These are phyloP conservation scores for Dascillus cervinus DNA, from an alignment of 2,888 invertebrate species.

Conservation along the genomic window DNA sequence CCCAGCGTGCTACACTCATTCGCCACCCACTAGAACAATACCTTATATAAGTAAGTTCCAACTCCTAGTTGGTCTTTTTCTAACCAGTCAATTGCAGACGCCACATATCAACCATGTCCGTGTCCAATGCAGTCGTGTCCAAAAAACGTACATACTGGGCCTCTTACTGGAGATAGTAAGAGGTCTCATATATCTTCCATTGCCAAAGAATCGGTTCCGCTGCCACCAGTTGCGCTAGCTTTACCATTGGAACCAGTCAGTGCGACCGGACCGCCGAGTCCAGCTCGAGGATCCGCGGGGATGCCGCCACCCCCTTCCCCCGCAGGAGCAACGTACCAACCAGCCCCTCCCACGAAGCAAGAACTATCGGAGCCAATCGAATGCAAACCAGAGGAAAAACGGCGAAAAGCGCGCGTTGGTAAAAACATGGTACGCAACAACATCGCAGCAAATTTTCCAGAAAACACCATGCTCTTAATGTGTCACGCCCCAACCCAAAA, in stretches of 20 bases:
- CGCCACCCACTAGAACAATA: slow-evolving; percentile 55
- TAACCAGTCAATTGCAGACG: slow-evolving; percentile 32
- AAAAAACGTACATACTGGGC: slow-evolving; percentile 98
- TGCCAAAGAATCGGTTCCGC: slow-evolving; percentile 39
- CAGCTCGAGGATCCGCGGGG: slow-evolving; percentile 61
- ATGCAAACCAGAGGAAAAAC: slow-evolving; percentile 32
- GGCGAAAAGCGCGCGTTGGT: slow-evolving; percentile 50
- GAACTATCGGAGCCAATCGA: slow-evolving; percentile 26
- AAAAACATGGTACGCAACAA: slow-evolving; percentile 63
- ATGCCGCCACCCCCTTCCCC: slow-evolving; percentile 55
- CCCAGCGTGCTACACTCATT: slow-evolving; percentile 49
- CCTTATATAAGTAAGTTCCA: slow-evolving; percentile 55
- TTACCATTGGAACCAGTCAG: slow-evolving; percentile 45
- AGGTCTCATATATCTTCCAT: slow-evolving; percentile 41
- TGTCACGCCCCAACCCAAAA: slow-evolving; percentile 32
- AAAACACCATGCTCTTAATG: slow-evolving; percentile 48
- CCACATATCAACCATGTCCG: slow-evolving; percentile 66
- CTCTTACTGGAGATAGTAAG: slow-evolving; percentile 95
- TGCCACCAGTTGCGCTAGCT: slow-evolving; percentile 45
- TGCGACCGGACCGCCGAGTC: slow-evolving; percentile 57
- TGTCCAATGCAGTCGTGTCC: slow-evolving; percentile 92
- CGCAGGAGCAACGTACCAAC: slow-evolving; percentile 44
- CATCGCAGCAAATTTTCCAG: slow-evolving; percentile 44
- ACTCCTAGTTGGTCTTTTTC: background rate
- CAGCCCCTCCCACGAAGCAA: slow-evolving; percentile 27